Evolutionary conservation across 1,140 invertebrate species (phyloP).

Genomic region (Laupala kohalensis): DNA sequence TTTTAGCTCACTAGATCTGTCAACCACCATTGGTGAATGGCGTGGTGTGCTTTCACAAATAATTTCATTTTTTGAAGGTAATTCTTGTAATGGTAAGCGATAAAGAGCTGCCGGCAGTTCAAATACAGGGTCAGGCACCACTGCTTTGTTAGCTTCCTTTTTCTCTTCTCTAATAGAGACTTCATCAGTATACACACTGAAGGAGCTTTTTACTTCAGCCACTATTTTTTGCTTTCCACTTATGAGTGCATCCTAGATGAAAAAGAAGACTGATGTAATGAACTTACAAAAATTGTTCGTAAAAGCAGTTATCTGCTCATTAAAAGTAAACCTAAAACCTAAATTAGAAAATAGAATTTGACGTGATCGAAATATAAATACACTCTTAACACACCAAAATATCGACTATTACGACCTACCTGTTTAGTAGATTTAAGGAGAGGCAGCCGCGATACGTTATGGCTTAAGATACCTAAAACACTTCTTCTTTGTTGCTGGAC

Average conservation of each 20-base stretch:
- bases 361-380: no score
- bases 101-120: not conserved
- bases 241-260: not conserved
- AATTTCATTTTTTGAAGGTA: not conserved
- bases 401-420: slow-evolving; percentile 18
- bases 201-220: not conserved
- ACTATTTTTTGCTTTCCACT: not conserved
- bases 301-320: no score
- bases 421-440: slow-evolving; percentile 27
- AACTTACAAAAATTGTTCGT: no score
- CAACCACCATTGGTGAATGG: slow-evolving; percentile 30
- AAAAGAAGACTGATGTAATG: not conserved
- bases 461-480: slow-evolving; percentile 35
- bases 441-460: slow-evolving; percentile 25
- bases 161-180: not conserved
- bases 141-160: not conserved
- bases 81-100: not conserved
- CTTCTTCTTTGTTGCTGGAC: slow-evolving; percentile 39
- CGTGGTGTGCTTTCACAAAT: not conserved
- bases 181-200: not conserved
- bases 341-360: no score
- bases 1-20: slow-evolving; percentile 26
- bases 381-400: no score
- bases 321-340: no score
- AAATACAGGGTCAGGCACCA: not conserved